Evolutionary conservation across 2,888 invertebrate species (phyloP), one percentile per base, ranked within the genome.

Genomic region (Tenthredo mesomela): DNA sequence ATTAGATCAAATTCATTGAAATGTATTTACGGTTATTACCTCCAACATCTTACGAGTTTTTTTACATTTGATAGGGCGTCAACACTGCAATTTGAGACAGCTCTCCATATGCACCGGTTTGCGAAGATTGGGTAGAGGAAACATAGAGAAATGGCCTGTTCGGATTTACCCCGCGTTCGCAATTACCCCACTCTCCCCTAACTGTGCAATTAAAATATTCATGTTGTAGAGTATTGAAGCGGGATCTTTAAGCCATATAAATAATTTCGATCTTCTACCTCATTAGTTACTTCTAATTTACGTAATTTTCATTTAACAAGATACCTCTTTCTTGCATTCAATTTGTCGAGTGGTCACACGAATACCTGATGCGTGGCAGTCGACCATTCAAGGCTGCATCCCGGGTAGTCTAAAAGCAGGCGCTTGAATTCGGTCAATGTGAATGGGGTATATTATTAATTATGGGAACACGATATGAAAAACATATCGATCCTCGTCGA

Each of bases 141-240:
- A n/a, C n/a, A n/a, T n/a, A n/a, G n/a, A n/a, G n/a, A n/a, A n/a
- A n/a, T n/a, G n/a, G n/a, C n/a, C n/a, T n/a, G n/a, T n/a, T n/a
- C n/a, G n/a, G n/a, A n/a, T n/a, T n/a, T n/a, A n/a, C n/a, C n/a
- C n/a, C n/a, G n/a, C n/a, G n/a, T n/a, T n/a, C n/a, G n/a, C n/a
- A n/a, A n/a, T n/a, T n/a, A n/a, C n/a, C n/a, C n/a, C n/a, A n/a
- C n/a, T n/a, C n/a, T n/a, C n/a, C n/a, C n/a, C n/a, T n/a, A 50
- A 9, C 25, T 29, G 9, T 78, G 10, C 33, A 37, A 58, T 78
- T 29, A 75, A 25, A 58, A 78, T 78, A 58, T 78, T 58, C 54
- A 47, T 58, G 3, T 54, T 9, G n/a, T 37, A 58, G 47, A 47
- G 47, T 12, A 29, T 6, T 29, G 5, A 47, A 15, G 50, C 5